Conservation (phyloP, 2,797 vertebrate genomes). For the Apodemus agrarius region DNA sequence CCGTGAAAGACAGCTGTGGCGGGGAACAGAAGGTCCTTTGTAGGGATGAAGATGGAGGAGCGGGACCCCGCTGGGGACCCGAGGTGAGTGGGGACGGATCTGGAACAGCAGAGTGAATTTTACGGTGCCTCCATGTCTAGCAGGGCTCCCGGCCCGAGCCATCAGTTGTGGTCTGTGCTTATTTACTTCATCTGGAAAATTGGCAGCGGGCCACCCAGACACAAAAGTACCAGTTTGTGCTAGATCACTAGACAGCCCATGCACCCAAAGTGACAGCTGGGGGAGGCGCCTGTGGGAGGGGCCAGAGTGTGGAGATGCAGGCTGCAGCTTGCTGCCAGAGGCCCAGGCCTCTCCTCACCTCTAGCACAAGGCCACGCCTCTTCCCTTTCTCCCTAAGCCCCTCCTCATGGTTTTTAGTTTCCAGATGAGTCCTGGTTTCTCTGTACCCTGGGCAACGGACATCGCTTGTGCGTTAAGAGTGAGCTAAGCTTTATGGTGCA, state of each 20-base stretch:
- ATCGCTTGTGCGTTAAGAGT: background rate
- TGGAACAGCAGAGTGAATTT: background rate
- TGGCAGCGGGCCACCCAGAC: background rate
- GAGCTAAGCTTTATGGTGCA: background rate
- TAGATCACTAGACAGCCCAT: background rate
- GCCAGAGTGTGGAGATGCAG: background rate
- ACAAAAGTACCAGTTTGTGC: slow-evolving; percentile 4
- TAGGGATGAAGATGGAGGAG: background rate
- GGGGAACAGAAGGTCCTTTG: background rate
- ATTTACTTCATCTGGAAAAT: background rate
- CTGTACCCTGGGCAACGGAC: background rate
- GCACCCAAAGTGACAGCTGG: background rate
- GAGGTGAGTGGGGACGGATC: background rate
- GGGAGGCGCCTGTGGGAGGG: background rate
- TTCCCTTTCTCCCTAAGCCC: background rate
- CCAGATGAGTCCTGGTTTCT: background rate
- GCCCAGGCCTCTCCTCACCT: background rate
- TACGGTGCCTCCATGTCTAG: background rate
- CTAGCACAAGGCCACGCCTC: background rate
- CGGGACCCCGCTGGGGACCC: background rate
- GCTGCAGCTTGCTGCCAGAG: background rate
- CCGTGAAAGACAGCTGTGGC: background rate
- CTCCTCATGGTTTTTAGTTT: background rate
- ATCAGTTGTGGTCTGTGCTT: background rate
- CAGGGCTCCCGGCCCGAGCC: background rate